Evolutionary conservation across 35 echinoderm and acorn worm genomes (phyloP).

Genomic region (Apostichopus californicus): DNA sequence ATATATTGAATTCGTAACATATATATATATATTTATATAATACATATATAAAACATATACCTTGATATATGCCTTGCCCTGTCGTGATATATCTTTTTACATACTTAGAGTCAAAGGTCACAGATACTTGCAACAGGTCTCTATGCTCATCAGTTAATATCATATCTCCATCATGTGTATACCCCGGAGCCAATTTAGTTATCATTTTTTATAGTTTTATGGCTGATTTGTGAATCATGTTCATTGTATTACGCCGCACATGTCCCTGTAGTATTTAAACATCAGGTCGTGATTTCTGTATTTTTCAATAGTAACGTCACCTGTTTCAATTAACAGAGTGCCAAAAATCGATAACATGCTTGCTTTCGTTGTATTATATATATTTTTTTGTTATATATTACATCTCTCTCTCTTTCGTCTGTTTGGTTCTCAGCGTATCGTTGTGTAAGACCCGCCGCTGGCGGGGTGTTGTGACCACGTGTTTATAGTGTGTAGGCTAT

Average conservation of each 20-base stretch:
- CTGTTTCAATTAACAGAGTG: constrained; percentile 55
- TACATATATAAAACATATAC: too few relatives aligned
- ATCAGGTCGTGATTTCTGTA: not conserved
- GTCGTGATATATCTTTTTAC: too few relatives aligned
- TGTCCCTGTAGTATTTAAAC: not conserved
- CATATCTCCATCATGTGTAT: not conserved
- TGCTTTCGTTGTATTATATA: not conserved
- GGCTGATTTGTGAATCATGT: not conserved
- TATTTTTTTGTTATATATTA: not conserved
- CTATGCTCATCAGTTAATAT: not conserved
- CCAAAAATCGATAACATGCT: constrained; percentile 40
- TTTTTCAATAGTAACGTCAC: constrained; percentile 28
- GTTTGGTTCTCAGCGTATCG: not conserved
- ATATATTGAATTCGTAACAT: too few relatives aligned
- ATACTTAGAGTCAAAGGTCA: too few relatives aligned
- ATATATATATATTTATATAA: too few relatives aligned
- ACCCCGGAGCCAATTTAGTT: not conserved
- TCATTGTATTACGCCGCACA: not conserved
- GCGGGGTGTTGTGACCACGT: not conserved
- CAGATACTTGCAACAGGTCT: not conserved
- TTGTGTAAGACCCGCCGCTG: not conserved
- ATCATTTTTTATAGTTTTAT: not conserved
- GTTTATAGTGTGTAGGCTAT: not conserved
- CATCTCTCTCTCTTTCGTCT: not conserved
- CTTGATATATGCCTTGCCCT: too few relatives aligned